These are phyloP conservation scores for Scaptodrosophila lebanonensis DNA, from an alignment of 1,140 invertebrate species.

Conservation along the genomic window DNA sequence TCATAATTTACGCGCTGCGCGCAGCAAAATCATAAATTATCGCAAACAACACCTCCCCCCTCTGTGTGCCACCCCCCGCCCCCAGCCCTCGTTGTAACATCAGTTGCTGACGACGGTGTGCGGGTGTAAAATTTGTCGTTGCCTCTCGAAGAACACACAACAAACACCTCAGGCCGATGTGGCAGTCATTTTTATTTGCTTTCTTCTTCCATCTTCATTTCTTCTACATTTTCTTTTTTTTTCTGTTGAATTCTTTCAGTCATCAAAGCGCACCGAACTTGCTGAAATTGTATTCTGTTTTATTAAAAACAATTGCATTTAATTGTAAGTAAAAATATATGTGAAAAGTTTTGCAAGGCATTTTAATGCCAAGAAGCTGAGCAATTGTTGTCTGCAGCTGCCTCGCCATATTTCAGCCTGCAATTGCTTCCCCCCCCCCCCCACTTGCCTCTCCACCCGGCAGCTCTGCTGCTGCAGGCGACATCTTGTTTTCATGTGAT, in stretches of 20 bases:
- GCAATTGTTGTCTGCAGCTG: conserved; percentile 42
- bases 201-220: conserved; percentile 28
- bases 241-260: conserved; percentile 1
- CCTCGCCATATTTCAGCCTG: not conserved
- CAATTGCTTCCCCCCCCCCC: not conserved
- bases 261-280: too few species aligned
- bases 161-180: too few species aligned
- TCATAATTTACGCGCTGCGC: conserved; percentile 68
- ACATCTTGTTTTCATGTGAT: conserved; percentile 74
- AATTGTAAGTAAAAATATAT: conserved; percentile 76
- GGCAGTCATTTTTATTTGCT: too few species aligned
- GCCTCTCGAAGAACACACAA: too few species aligned
- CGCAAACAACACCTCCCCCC: not conserved
- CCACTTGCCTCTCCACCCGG: not conserved
- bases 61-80: not conserved
- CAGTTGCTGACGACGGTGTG: too few species aligned
- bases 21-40: conserved; percentile 65
- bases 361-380: conserved; percentile 50
- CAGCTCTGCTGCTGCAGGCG: conserved; percentile 49
- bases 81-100: not conserved
- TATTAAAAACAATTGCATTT: conserved; percentile 60
- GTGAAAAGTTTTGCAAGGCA: conserved; percentile 60
- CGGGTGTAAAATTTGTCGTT: too few species aligned
- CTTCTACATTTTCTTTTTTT: not conserved
- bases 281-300: conserved; percentile 6